Evolutionary conservation across 2,113 vertebrate genomes (phyloP).

Genomic region (Myanophis thanlyinensis): DNA sequence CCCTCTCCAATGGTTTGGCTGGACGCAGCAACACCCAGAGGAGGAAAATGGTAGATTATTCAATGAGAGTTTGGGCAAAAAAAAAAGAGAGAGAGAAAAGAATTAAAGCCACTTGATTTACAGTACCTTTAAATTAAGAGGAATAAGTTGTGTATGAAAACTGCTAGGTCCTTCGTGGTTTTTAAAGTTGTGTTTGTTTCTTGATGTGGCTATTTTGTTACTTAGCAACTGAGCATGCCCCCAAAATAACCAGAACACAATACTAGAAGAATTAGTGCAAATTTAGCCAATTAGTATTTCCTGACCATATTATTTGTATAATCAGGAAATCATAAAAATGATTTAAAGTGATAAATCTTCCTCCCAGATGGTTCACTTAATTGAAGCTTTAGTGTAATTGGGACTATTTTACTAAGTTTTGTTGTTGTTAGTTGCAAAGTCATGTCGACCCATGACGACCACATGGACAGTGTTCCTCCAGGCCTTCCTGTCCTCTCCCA

Average conservation of each 20-base stretch:
- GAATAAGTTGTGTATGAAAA: constrained; percentile 27
- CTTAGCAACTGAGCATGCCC: constrained; percentile 11
- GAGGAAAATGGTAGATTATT: background rate
- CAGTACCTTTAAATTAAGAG: constrained; percentile 18
- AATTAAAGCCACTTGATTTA: constrained; percentile 21
- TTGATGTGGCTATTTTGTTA: constrained; percentile 2
- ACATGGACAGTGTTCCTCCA: no score
- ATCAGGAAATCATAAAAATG: background rate
- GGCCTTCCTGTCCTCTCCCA: no score
- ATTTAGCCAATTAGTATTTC: background rate
- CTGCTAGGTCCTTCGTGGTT: background rate
- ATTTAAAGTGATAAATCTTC: background rate
- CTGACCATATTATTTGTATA: background rate
- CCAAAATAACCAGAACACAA: constrained; percentile 30
- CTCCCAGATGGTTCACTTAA: background rate
- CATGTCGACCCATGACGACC: no score
- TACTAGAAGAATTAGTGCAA: background rate
- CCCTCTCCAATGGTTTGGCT: background rate
- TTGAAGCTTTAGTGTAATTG: background rate
- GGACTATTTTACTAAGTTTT: background rate
- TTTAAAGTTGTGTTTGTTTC: constrained; percentile 16
- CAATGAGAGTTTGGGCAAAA: constrained; percentile 6
- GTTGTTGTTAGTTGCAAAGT: no score
- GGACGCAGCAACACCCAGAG: constrained; percentile 9
- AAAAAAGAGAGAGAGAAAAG: no score